These are phyloP conservation scores for Fragum whitleyi DNA, from an alignment of 2,888 invertebrate species.

Conservation along the genomic window DNA sequence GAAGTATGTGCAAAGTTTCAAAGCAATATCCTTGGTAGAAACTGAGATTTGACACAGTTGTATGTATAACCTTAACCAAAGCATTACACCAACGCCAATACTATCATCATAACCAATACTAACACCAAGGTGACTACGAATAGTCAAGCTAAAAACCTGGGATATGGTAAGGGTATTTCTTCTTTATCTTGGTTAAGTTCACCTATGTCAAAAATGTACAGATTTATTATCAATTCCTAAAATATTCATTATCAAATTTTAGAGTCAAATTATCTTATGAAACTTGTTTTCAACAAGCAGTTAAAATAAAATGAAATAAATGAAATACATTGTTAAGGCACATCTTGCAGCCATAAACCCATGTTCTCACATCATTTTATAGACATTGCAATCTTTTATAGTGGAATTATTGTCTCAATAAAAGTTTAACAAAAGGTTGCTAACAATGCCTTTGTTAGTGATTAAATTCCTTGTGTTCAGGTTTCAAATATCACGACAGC, in stretches of 20 bases:
- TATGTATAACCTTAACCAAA: too few relatives aligned
- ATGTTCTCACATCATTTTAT: background rate
- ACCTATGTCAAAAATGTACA: too few relatives aligned
- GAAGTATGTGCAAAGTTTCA: too few relatives aligned
- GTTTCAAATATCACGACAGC: background rate
- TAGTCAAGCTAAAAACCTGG: too few relatives aligned
- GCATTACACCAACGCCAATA: too few relatives aligned
- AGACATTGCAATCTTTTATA: background rate
- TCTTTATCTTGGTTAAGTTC: too few relatives aligned
- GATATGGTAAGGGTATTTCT: too few relatives aligned
- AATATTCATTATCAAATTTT: background rate
- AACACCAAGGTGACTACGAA: too few relatives aligned
- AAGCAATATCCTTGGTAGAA: too few relatives aligned
- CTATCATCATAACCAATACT: too few relatives aligned
- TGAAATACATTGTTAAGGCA: background rate
- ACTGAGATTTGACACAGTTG: too few relatives aligned
- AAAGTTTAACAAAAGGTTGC: background rate
- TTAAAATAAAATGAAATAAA: background rate
- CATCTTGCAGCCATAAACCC: background rate
- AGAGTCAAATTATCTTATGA: background rate
- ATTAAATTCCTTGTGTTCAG: background rate
- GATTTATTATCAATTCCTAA: too few relatives aligned
- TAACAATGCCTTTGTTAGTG: background rate
- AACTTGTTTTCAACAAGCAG: background rate
- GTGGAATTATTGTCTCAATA: slow-evolving; percentile 1